Evolutionary conservation across 2,888 invertebrate species (phyloP).

Genomic region (Phrixothrix hirtus): DNA sequence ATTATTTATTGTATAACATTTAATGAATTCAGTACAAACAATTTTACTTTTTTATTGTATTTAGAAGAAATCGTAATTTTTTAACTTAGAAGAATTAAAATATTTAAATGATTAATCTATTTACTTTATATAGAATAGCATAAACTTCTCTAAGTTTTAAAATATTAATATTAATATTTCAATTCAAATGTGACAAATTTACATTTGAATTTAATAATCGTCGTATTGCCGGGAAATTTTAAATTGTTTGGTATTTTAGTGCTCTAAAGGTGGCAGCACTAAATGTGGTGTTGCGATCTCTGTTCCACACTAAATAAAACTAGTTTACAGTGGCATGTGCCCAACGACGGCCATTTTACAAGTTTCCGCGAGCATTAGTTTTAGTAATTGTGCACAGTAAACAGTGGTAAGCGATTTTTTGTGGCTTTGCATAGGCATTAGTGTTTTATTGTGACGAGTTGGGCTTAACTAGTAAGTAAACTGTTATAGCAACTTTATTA

Average conservation of each 20-base stretch:
- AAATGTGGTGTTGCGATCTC: slow-evolving; percentile 44
- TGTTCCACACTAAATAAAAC: slow-evolving; percentile 59
- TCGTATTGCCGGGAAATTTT: background rate
- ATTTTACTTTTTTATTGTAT: no score
- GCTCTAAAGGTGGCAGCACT: slow-evolving; percentile 42
- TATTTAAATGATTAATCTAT: no score
- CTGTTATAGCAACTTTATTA: slow-evolving; percentile 6
- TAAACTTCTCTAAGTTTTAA: no score
- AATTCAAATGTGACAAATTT: no score
- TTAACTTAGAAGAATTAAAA: no score
- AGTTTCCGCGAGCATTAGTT: slow-evolving; percentile 67
- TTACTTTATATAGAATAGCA: no score
- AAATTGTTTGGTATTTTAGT: background rate
- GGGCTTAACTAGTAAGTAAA: slow-evolving; percentile 24
- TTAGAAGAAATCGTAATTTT: no score
- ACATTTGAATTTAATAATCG: no score
- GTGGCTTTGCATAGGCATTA: slow-evolving; percentile 27
- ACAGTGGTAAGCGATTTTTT: slow-evolving; percentile 60
- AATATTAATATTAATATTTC: no score
- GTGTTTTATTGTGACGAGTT: slow-evolving; percentile 30
- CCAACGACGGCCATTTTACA: slow-evolving; percentile 71
- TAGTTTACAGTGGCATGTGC: slow-evolving; percentile 67
- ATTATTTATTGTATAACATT: no score
- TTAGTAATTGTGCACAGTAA: slow-evolving; percentile 63
- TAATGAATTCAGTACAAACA: no score